A percentile compares a stretch with the other conserved stretches of the same genome.
Evolutionary conservation across 2,797 vertebrate species (phyloP).

Genomic region (Sylvilagus floridanus): DNA sequence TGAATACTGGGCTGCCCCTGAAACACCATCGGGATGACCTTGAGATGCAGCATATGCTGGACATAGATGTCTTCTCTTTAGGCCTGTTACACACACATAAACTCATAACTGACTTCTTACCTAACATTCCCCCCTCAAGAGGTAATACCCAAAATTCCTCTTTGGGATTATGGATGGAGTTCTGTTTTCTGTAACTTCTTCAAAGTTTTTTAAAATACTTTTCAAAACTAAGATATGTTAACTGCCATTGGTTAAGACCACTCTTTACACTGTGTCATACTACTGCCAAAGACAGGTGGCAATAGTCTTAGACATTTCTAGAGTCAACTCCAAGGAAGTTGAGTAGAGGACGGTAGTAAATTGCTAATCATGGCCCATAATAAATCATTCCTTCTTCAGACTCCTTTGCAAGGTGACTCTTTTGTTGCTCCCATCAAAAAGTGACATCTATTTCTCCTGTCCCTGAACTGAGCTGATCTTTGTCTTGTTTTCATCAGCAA

Average conservation of each 20-base stretch:
- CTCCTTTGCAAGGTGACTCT: not conserved
- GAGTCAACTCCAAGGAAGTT: not conserved
- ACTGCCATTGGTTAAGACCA: not conserved
- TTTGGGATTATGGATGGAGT: too few species aligned
- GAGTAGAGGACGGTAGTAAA: not conserved
- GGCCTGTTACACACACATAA: too few species aligned
- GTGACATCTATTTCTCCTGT: not conserved
- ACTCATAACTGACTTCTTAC: too few species aligned
- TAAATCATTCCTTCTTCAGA: not conserved
- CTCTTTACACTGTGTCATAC: not conserved
- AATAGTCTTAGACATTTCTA: not conserved
- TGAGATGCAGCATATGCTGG: too few species aligned
- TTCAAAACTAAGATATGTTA: not conserved
- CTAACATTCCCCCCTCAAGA: too few species aligned
- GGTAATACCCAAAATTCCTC: too few species aligned
- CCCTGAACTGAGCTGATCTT: not conserved
- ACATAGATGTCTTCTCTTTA: too few species aligned
- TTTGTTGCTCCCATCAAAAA: not conserved
- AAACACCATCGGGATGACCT: too few species aligned
- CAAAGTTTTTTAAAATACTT: not conserved
- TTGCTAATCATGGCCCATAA: not conserved
- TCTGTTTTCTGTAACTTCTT: too few species aligned
- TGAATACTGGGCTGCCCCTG: too few species aligned
- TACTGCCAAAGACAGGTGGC: not conserved
- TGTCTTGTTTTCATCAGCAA: not conserved